Evolutionary conservation across 2,888 invertebrate species (phyloP).

Genomic region (Lasioglossum marginatum): DNA sequence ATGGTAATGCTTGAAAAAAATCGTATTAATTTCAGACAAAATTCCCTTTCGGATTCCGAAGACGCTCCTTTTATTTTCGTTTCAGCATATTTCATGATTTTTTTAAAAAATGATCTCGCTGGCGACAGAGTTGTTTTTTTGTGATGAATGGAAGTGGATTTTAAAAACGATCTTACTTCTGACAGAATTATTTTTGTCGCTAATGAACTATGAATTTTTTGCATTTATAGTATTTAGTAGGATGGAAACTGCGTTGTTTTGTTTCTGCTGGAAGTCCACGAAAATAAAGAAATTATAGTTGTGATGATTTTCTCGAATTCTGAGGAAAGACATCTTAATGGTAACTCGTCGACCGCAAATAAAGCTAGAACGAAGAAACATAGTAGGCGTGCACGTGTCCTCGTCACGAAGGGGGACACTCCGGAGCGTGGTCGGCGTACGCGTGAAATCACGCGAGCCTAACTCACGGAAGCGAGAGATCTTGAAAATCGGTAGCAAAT

Average conservation of each 20-base stretch:
- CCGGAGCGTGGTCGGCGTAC: slow-evolving; percentile 53
- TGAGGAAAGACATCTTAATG: no score
- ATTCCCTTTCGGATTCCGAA: background rate
- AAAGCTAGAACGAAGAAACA: slow-evolving; percentile 14
- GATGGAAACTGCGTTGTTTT: background rate
- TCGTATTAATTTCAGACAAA: background rate
- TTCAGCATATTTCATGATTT: background rate
- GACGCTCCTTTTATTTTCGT: background rate
- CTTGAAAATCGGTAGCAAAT: slow-evolving; percentile 54
- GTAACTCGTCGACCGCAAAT: background rate
- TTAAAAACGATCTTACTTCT: background rate
- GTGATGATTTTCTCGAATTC: no score
- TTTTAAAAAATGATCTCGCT: background rate
- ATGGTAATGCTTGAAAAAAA: background rate
- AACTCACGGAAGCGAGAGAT: slow-evolving; percentile 51
- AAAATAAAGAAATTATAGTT: background rate
- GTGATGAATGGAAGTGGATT: background rate
- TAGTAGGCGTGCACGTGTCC: slow-evolving; percentile 49
- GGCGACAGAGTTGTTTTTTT: background rate
- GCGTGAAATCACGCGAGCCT: slow-evolving; percentile 72
- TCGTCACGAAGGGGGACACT: slow-evolving; percentile 54
- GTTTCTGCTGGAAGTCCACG: background rate
- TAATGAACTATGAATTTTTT: background rate
- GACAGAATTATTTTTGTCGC: background rate
- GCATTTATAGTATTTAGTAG: background rate